Evolutionary conservation across 2,888 invertebrate genomes (phyloP), one percentile per base, ranked within the genome.

Genomic region (Mesoligia furuncula): DNA sequence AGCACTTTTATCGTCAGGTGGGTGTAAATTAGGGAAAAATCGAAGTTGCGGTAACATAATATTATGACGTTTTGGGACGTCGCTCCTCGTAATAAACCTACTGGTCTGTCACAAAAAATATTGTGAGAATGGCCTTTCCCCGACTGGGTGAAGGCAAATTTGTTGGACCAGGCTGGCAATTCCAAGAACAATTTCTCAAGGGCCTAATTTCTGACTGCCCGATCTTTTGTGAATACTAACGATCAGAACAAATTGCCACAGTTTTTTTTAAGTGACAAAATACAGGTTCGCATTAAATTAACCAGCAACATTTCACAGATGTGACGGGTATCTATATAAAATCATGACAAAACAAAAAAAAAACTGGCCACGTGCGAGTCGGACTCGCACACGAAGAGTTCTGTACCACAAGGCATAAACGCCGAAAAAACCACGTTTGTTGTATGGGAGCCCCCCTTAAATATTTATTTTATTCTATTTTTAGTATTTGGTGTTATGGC

Each of bases 1-100:
- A 57, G 61, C 73, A 67, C 31, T 69, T 84, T 70, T 79, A 80
- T 71, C 7, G 64, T 6, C 36, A 4, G 7, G n/a, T 27, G 77
- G 31, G 57, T 67, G 59, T 61, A 24, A 67, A 67, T 78, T 31
- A 42, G 15, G 51, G 5, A 8, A 73, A 79, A 51, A 17, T 15
- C 8, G 9, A 31, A 75, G 31, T 15, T 77, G 9, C 7, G 13
- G 39, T 51, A 13, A 51, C 15, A 31, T 62, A 1, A 11, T n/a
- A n/a, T n/a, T 20, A 36, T 62, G 36, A 5, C 20, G 1, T 62
- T 31, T 62, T 36, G 20, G 13, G n/a, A 57, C 57, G 57, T 57
- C 57, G 13, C n/a, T 57, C n/a, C n/a, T n/a, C 57, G 11, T 57
- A 5, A 24, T 13, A 57, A 57, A 27, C 24, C 24, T n/a, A 9